Conservation (phyloP, 2,888 invertebrate genomes). For the Mimumesa dahlbomi region DNA sequence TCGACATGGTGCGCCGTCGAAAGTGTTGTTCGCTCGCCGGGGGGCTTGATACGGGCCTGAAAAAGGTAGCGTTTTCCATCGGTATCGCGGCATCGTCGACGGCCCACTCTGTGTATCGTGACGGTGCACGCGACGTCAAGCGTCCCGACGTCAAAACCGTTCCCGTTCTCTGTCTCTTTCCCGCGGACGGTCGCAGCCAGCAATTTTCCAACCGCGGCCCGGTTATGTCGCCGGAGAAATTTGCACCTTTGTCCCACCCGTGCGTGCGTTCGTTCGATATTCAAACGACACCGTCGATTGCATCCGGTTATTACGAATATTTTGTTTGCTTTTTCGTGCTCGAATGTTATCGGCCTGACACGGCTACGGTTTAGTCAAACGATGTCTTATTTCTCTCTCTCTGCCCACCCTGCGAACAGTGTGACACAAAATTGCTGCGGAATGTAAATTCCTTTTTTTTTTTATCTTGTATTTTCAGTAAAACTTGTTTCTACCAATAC, state of each 20-base stretch:
- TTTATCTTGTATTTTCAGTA: too few relatives aligned
- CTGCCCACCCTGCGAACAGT: too few relatives aligned
- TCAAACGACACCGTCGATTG: constrained; percentile 23
- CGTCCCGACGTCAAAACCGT: constrained; percentile 68
- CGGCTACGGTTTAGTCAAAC: too few relatives aligned
- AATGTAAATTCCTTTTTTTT: too few relatives aligned
- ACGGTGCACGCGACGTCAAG: constrained; percentile 71
- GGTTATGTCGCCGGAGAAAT: constrained; percentile 12
- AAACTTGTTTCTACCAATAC: too few relatives aligned
- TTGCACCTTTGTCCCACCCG: constrained; percentile 15
- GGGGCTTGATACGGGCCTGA: constrained; percentile 5
- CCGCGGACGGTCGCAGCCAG: neutral
- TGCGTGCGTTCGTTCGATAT: constrained; percentile 29
- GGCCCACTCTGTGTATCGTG: constrained; percentile 51
- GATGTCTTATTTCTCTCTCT: too few relatives aligned
- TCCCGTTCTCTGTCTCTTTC: constrained; percentile 1
- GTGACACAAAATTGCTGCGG: too few relatives aligned
- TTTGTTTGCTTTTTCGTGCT: constrained; percentile 4
- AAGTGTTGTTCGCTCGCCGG: constrained; percentile 13
- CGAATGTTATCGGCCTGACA: too few relatives aligned
- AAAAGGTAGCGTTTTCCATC: constrained; percentile 25
- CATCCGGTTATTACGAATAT: constrained; percentile 5
- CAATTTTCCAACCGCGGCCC: neutral
- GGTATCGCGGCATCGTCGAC: constrained; percentile 42
- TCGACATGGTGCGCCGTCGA: neutral